A percentile compares a stretch with the other conserved stretches of the same genome.
phyloP scores from a whole-genome alignment of 2,888 invertebrate species.

The Polydrusus tereticollis region DNA sequence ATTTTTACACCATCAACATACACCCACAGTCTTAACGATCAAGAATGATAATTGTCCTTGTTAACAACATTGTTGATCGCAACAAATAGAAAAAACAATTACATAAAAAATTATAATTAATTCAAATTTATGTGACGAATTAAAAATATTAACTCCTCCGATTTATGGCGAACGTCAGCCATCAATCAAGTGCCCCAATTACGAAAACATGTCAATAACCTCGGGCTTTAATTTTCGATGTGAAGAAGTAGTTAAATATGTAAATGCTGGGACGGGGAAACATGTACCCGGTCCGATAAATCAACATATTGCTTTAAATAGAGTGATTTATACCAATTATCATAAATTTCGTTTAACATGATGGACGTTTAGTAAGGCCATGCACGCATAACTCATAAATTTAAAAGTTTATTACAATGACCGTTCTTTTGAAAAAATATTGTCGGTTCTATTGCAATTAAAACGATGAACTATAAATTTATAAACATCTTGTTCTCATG shows the following conservation, averaged over 20 bases:
- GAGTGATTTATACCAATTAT: slow-evolving; percentile 58
- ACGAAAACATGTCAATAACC: slow-evolving; percentile 50
- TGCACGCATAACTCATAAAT: slow-evolving; percentile 47
- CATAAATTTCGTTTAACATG: slow-evolving; percentile 55
- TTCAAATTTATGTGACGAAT: slow-evolving; percentile 33
- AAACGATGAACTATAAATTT: slow-evolving; percentile 9
- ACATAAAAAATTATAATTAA: slow-evolving; percentile 12
- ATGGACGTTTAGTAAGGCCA: slow-evolving; percentile 48
- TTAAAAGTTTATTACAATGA: slow-evolving; percentile 41
- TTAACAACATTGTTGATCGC: neutral
- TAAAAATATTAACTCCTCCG: slow-evolving; percentile 34
- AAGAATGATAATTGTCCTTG: neutral
- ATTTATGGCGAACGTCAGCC: slow-evolving; percentile 29
- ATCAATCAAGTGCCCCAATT: slow-evolving; percentile 46
- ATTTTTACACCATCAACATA: no score
- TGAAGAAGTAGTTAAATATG: slow-evolving; percentile 51
- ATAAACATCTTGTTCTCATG: slow-evolving; percentile 4
- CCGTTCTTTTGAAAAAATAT: slow-evolving; percentile 28
- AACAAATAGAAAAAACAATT: no score
- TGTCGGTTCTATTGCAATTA: slow-evolving; percentile 17
- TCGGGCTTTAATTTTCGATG: slow-evolving; percentile 44
- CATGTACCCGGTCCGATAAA: slow-evolving; percentile 45
- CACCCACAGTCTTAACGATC: no score
- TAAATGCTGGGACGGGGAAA: slow-evolving; percentile 46
- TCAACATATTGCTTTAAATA: slow-evolving; percentile 54